Evolutionary conservation across 2,113 vertebrate genomes (phyloP).

Genomic region (Thamnaconus septentrionalis): DNA sequence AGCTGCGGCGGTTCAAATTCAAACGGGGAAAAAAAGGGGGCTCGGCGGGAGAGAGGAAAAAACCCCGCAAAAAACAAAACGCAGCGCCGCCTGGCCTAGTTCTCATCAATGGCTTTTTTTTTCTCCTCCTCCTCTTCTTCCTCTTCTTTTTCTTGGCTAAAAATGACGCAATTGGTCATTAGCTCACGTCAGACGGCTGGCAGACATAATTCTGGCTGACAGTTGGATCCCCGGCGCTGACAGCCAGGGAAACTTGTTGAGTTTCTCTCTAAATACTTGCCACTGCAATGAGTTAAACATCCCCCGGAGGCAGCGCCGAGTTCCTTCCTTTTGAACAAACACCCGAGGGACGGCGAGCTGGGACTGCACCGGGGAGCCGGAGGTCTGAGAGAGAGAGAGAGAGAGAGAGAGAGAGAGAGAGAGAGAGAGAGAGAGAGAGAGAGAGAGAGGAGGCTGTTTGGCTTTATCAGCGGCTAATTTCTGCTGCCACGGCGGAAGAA

Average conservation of each 20-base stretch:
- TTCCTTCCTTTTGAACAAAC: conserved; percentile 90
- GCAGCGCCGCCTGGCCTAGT: conserved; percentile 52
- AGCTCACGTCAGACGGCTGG: conserved; percentile 87
- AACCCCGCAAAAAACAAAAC: conserved; percentile 51
- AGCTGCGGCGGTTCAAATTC: conserved; percentile 66
- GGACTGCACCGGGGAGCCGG: conserved; percentile 89
- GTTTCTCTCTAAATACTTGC: conserved; percentile 92
- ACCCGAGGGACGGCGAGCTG: conserved; percentile 88
- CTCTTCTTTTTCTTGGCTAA: too few relatives aligned
- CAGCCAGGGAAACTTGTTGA: conserved; percentile 90
- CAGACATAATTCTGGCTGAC: conserved; percentile 92
- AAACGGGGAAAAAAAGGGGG: conserved; percentile 34
- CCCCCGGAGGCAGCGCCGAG: conserved; percentile 88
- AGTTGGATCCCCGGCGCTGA: conserved; percentile 90
- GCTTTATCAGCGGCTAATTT: conserved; percentile 95
- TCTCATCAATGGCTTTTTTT: conserved; percentile 65
- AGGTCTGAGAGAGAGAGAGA: conserved; percentile 83
- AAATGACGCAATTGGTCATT: conserved; percentile 83
- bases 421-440: conserved; percentile 58
- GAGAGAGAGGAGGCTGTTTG: conserved; percentile 73
- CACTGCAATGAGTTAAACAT: conserved; percentile 98
- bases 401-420: conserved; percentile 23
- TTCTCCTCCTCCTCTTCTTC: neutral
- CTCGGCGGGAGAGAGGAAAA: neutral
- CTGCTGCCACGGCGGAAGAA: conserved; percentile 86